These are phyloP conservation scores for Marmota monax DNA, from an alignment of 2,113 vertebrate genomes.

Conservation along the genomic window DNA sequence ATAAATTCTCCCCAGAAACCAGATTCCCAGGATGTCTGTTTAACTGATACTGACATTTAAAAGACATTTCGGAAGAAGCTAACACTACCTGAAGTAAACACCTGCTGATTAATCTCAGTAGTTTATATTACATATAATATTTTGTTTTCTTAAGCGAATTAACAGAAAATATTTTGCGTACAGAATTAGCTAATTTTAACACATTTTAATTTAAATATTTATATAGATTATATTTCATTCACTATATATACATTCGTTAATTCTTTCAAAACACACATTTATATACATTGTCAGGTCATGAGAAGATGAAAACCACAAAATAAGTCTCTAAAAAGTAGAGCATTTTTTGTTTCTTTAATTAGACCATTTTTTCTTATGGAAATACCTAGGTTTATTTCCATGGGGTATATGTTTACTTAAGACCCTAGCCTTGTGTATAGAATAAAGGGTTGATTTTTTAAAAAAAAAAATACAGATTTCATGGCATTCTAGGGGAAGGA, in stretches of 20 bases:
- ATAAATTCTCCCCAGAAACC: conserved; percentile 58
- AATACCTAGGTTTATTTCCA: neutral
- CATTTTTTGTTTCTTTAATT: neutral
- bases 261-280: neutral
- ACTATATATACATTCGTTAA: neutral
- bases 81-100: conserved; percentile 64
- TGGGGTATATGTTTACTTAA: neutral
- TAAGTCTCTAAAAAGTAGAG: neutral
- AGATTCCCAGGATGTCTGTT: conserved; percentile 63
- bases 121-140: conserved; percentile 33
- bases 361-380: neutral
- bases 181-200: neutral
- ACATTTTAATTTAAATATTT: neutral
- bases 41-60: conserved; percentile 59
- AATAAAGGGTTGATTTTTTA: neutral
- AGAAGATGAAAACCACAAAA: neutral
- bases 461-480: neutral
- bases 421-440: neutral
- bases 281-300: neutral
- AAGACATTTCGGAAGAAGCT: conserved; percentile 67
- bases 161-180: conserved; percentile 43
- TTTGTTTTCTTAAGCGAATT: conserved; percentile 70
- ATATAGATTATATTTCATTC: neutral
- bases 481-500: neutral
- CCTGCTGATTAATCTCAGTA: conserved; percentile 71